phyloP scores from a whole-genome alignment of 2,888 invertebrate genomes.

The Saturnia japonica region DNA sequence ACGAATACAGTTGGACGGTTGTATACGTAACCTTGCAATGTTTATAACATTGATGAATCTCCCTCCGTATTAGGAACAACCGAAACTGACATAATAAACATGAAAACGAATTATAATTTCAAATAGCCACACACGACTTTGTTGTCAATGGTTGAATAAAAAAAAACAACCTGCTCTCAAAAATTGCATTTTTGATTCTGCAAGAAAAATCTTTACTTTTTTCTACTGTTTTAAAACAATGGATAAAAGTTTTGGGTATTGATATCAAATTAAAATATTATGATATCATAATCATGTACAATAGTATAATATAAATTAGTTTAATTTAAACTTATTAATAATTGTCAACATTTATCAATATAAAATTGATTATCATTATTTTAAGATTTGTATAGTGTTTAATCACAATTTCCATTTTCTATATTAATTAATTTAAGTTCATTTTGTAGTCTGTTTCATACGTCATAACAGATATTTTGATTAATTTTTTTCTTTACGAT shows the following conservation, averaged over 20 bases:
- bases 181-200: slow-evolving; percentile 43
- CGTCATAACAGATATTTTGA: too few species aligned
- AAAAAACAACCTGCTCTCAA: slow-evolving; percentile 51
- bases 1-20: slow-evolving; percentile 13
- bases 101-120: slow-evolving; percentile 73
- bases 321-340: too few species aligned
- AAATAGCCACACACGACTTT: slow-evolving; percentile 63
- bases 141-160: slow-evolving; percentile 55
- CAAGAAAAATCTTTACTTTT: slow-evolving; percentile 35
- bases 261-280: neutral
- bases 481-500: too few species aligned
- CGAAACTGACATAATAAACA: slow-evolving; percentile 67
- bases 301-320: neutral
- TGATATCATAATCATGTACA: neutral
- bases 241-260: neutral
- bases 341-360: too few species aligned
- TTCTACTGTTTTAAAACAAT: slow-evolving; percentile 23
- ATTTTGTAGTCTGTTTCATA: too few species aligned
- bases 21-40: slow-evolving; percentile 37
- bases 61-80: slow-evolving; percentile 65
- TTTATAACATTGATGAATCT: slow-evolving; percentile 72
- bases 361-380: too few species aligned
- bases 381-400: too few species aligned
- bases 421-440: too few species aligned
- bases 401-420: too few species aligned